Percentiles rank a stretch among this genome's conserved stretches.
These are phyloP conservation scores for Nicator chloris DNA, from an alignment of 2,113 vertebrate genomes.

Conservation along the genomic window DNA sequence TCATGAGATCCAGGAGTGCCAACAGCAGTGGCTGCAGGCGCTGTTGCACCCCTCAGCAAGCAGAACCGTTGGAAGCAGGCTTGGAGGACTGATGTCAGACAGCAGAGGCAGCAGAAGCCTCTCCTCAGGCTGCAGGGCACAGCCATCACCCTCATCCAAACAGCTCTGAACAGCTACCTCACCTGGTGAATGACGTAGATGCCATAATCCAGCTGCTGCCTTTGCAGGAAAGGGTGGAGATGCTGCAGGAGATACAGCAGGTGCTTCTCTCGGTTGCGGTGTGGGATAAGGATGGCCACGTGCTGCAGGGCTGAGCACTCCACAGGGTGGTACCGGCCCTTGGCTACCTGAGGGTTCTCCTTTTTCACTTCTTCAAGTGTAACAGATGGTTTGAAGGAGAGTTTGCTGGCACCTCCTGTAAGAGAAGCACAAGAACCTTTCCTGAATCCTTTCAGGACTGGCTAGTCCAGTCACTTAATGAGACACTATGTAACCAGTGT, in stretches of 20 bases:
- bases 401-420: conserved; percentile 79
- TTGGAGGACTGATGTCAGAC: background rate
- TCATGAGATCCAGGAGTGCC: background rate
- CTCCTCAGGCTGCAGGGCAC: background rate
- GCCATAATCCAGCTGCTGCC: conserved; percentile 91
- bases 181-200: conserved; percentile 97
- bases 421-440: background rate
- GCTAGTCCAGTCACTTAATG: background rate
- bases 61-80: background rate
- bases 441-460: background rate
- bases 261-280: conserved; percentile 88
- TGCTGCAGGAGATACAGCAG: conserved; percentile 89
- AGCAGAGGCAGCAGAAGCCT: background rate
- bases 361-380: conserved; percentile 79
- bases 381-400: conserved; percentile 80
- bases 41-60: background rate
- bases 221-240: conserved; percentile 92
- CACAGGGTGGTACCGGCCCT: conserved; percentile 78
- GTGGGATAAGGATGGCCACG: conserved; percentile 90
- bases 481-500: background rate
- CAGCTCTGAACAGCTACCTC: background rate
- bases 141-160: background rate
- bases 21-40: background rate
- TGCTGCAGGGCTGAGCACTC: conserved; percentile 82
- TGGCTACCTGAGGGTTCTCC: conserved; percentile 75